These are phyloP conservation scores for Palythoa grandiflora DNA, from an alignment of 92 coral and sea anemone species.

Conservation along the genomic window DNA sequence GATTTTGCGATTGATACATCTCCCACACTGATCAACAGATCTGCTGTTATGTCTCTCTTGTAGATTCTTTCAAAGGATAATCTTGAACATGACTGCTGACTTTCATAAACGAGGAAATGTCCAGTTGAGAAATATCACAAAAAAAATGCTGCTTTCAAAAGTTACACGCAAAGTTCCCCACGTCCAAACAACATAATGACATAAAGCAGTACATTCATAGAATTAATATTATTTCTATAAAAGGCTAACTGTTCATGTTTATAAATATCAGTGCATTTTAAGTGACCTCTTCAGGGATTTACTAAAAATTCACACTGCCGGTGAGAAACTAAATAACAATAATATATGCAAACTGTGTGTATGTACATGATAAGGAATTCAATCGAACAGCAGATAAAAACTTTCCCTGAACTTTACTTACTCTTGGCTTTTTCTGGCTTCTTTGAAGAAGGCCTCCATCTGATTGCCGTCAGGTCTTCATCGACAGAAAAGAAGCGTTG, in stretches of 20 bases:
- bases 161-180: neutral
- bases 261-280: slow-evolving; percentile 24
- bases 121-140: neutral
- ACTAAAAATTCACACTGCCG: neutral
- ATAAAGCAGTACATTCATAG: neutral
- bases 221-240: neutral
- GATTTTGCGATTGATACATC: slow-evolving; percentile 2
- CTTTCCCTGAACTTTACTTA: slow-evolving; percentile 59
- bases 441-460: slow-evolving; percentile 98
- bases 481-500: slow-evolving; percentile 91
- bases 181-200: slow-evolving; percentile 1
- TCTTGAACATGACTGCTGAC: slow-evolving; percentile 3
- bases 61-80: neutral
- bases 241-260: slow-evolving; percentile 14
- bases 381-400: slow-evolving; percentile 20
- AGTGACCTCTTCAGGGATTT: slow-evolving; percentile 16
- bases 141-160: slow-evolving; percentile 11
- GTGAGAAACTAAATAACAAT: slow-evolving; percentile 11
- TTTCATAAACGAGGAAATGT: neutral
- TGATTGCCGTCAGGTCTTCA: slow-evolving; percentile 78
- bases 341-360: neutral
- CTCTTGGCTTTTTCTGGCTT: slow-evolving; percentile 98
- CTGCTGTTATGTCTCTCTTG: neutral
- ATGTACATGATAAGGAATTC: slow-evolving; percentile 19
- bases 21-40: slow-evolving; percentile 20